Conservation (phyloP, 2,797 vertebrate genomes). For the Brachyalestes nurse region DNA sequence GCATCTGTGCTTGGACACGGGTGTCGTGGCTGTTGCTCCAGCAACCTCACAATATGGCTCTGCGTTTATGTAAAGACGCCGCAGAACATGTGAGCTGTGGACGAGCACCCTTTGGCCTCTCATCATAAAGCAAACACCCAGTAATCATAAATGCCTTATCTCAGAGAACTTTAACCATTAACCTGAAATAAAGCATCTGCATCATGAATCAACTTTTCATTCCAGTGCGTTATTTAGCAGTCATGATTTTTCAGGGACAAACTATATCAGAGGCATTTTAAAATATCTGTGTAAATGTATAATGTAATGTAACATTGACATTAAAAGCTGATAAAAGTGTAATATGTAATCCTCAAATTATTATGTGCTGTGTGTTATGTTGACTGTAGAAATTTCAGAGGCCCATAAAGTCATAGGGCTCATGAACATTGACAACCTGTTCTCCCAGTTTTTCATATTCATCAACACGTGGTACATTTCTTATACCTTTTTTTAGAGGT, state of each 20-base stretch:
- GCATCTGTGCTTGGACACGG: not conserved
- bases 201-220: not conserved
- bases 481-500: no score
- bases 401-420: not conserved
- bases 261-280: not conserved
- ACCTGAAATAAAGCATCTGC: not conserved
- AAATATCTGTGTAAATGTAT: not conserved
- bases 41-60: not conserved
- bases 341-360: not conserved
- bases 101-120: conserved; percentile 7
- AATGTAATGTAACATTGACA: not conserved
- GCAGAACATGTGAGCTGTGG: not conserved
- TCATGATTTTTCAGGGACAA: not conserved
- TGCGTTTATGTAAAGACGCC: conserved; percentile 18
- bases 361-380: not conserved
- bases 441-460: no score
- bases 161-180: conserved; percentile 27
- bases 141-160: conserved; percentile 38
- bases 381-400: not conserved
- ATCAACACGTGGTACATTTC: no score
- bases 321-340: not conserved
- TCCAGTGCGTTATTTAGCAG: not conserved
- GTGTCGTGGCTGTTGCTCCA: not conserved
- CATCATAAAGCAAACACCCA: conserved; percentile 27
- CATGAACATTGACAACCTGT: not conserved